phyloP scores from a whole-genome alignment of 1,140 invertebrate species.

The Drosophila neocordata region DNA sequence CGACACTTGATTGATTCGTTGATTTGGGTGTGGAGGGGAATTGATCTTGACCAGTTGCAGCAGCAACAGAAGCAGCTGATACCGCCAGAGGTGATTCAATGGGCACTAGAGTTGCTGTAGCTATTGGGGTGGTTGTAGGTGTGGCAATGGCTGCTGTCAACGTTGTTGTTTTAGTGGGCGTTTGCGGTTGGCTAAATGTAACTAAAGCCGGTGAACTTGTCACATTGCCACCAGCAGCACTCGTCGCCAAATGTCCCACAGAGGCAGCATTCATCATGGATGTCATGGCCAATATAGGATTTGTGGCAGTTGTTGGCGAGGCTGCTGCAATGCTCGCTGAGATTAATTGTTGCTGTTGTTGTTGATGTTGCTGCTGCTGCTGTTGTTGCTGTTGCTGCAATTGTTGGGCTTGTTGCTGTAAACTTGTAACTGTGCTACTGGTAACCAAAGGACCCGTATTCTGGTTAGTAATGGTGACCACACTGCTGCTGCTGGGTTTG shows the following conservation, averaged over 20 bases:
- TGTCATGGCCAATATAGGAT: conserved; percentile 80
- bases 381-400: conserved; percentile 54
- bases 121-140: conserved; percentile 34
- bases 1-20: conserved; percentile 25
- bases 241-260: conserved; percentile 53
- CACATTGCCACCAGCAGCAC: conserved; percentile 22
- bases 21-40: conserved; percentile 23
- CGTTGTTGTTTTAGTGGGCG: conserved; percentile 16
- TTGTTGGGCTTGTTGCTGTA: conserved; percentile 66
- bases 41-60: conserved; percentile 15
- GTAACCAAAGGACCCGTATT: conserved; percentile 67
- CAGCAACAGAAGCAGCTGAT: neutral
- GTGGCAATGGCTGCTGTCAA: conserved; percentile 24
- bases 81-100: conserved; percentile 66
- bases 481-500: conserved; percentile 56
- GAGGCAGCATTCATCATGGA: conserved; percentile 78
- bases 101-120: conserved; percentile 81
- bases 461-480: conserved; percentile 77
- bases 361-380: conserved; percentile 36
- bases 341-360: conserved; percentile 35
- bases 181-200: conserved; percentile 8
- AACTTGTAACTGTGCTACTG: conserved; percentile 58
- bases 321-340: conserved; percentile 37
- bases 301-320: conserved; percentile 68
- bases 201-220: conserved; percentile 16